Evolutionary conservation across 1,140 invertebrate genomes (phyloP).

Genomic region (Trichoplusia ni): DNA sequence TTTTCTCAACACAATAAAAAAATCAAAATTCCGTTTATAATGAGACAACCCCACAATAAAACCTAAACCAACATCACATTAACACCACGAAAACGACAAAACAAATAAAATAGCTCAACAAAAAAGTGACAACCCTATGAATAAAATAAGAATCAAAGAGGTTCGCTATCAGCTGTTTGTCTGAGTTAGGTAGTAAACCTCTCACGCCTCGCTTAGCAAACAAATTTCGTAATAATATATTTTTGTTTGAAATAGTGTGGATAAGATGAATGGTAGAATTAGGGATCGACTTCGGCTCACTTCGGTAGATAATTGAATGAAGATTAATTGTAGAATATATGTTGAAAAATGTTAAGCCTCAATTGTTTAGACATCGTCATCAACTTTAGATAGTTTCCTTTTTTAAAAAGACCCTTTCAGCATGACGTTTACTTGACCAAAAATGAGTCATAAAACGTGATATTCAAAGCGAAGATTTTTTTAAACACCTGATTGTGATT

Average conservation of each 20-base stretch:
- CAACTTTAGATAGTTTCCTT: too few species aligned
- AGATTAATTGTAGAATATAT: too few species aligned
- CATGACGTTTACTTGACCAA: too few species aligned
- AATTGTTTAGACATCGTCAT: too few species aligned
- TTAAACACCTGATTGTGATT: too few species aligned
- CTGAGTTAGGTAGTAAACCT: conserved; percentile 45
- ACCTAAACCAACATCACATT: not conserved
- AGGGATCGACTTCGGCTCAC: not conserved
- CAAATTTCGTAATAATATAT: conserved; percentile 47
- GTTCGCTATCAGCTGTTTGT: conserved; percentile 32
- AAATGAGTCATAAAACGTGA: too few species aligned
- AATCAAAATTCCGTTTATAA: not conserved
- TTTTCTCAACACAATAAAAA: not conserved
- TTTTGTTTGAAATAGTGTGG: conserved; percentile 27
- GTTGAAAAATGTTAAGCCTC: too few species aligned
- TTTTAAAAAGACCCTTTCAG: too few species aligned
- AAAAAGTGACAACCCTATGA: conserved; percentile 15
- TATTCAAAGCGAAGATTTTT: too few species aligned
- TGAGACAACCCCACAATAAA: not conserved
- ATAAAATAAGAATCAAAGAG: conserved; percentile 23
- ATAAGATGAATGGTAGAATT: conserved; percentile 5
- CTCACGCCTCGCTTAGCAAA: conserved; percentile 40
- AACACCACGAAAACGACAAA: not conserved
- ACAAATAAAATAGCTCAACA: not conserved
- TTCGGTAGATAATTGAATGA: too few species aligned